Conservation (phyloP, 2,113 vertebrate species). For the Aptenodytes patagonicus region DNA sequence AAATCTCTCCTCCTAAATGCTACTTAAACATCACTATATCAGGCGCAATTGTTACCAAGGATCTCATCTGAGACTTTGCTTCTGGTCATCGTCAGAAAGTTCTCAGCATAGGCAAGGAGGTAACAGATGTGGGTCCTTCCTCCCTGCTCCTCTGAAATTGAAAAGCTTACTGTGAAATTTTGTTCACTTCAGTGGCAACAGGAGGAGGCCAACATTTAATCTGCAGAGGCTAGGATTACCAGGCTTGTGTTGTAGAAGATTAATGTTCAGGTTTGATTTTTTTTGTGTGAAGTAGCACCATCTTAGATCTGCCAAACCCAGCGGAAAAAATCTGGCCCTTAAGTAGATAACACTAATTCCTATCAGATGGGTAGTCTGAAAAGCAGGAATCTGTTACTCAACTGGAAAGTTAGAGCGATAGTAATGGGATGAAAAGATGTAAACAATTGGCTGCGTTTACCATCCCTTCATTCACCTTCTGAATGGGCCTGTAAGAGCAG, state of each 20-base stretch:
- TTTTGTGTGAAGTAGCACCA: neutral
- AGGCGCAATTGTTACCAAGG: neutral
- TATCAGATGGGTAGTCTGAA: neutral
- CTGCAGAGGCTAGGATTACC: neutral
- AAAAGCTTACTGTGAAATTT: conserved; percentile 6
- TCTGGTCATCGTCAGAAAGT: neutral
- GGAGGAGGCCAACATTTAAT: neutral
- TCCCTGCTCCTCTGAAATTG: neutral
- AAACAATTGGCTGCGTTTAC: neutral
- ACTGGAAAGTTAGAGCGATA: neutral
- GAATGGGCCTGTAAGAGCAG: neutral
- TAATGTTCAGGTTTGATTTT: neutral
- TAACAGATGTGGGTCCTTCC: neutral
- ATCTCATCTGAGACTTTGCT: neutral
- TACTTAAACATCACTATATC: neutral
- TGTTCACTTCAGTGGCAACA: neutral
- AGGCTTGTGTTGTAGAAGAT: neutral
- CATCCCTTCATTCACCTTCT: neutral
- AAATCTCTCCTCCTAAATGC: neutral
- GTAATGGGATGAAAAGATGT: neutral
- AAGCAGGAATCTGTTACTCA: neutral
- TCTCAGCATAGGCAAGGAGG: neutral
- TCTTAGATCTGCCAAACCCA: neutral
- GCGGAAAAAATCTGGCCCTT: neutral
- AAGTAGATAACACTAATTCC: neutral